Conservation (phyloP, 2,113 vertebrate species). For the Lepus timidus region DNA sequence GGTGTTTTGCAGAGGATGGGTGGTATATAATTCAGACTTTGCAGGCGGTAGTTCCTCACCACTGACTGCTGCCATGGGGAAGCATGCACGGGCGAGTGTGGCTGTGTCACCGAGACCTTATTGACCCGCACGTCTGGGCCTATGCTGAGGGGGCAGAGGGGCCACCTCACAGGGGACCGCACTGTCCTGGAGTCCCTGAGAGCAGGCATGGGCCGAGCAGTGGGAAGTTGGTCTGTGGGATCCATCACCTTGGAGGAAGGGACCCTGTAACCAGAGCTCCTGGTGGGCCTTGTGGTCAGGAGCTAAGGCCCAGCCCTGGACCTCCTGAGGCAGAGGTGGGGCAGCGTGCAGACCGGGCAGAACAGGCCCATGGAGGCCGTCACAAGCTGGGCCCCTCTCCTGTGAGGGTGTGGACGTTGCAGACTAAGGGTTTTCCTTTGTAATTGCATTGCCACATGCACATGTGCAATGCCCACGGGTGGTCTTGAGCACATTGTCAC, state of each 20-base stretch:
- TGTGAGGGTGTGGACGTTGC: too few relatives aligned
- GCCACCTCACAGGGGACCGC: neutral
- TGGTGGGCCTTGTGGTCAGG: neutral
- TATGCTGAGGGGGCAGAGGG: neutral
- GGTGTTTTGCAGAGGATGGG: neutral
- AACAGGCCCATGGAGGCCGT: neutral
- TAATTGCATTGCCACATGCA: too few relatives aligned
- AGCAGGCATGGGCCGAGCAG: neutral
- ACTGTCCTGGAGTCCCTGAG: neutral
- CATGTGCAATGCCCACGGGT: too few relatives aligned
- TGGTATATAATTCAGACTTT: neutral
- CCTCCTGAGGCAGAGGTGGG: constrained; percentile 14
- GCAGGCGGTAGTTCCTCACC: neutral
- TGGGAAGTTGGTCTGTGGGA: neutral
- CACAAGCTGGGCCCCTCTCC: too few relatives aligned
- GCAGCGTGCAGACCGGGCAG: neutral
- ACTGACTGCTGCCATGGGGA: neutral
- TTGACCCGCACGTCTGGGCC: neutral
- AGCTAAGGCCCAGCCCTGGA: neutral
- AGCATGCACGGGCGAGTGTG: neutral
- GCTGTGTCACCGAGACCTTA: constrained; percentile 29
- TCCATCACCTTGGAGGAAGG: constrained; percentile 4
- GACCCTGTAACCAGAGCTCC: neutral
- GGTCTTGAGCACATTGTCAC: too few relatives aligned
- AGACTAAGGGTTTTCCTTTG: too few relatives aligned